Evolutionary conservation across 2,113 vertebrate species (phyloP), one percentile per base, ranked within the genome.

Genomic region (Pollachius pollachius): DNA sequence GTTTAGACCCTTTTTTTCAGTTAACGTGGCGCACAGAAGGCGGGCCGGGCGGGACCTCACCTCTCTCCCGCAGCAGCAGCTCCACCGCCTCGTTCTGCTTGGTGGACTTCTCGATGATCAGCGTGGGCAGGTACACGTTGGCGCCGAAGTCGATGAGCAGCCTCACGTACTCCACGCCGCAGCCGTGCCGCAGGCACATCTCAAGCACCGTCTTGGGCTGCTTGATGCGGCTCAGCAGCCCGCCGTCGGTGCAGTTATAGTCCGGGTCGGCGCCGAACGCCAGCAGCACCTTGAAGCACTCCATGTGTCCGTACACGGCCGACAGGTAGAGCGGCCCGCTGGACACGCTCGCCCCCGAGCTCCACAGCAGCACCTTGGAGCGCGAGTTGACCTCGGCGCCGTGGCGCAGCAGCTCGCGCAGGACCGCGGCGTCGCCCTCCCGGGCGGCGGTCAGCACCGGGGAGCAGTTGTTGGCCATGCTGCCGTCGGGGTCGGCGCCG

Each of bases 81-180:
- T 93, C 87, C 70, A 95, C 82, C 0, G 90, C 93, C 80, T 97
- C 91, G 1, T 93, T 88, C 84, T 81, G 84, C 56, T 90, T 84
- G 0, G 85, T 92, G 0, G 56, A 82, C 79, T 91, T 87, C 0
- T 91, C 91, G 0, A 75, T 78, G 3, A 84, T 76, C 9, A 95
- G 18, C 0, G 81, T 76, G 17, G 95, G 95, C 75, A 98, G 92
- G 84, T 96, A 97, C 63, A 97, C 88, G 0, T 97, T 94, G 12
- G 96, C 96, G 8, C 97, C 97, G 5, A 98, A 99, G 87, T 99
- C 96, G 64, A 98, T 91, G 64, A 99, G 93, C 11, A 98, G 89
- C 75, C 92, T 84, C 66, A 97, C 63, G 78, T 95, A 99, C 52
- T 95, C 90, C 0, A 86, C 67, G 0, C 88, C 88, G 6, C 92